Evolutionary conservation across 30 jellyfish, hydroid and myxozoan species (phyloP), one percentile per base, ranked within the genome.

Genomic region (Aurelia aurita): DNA sequence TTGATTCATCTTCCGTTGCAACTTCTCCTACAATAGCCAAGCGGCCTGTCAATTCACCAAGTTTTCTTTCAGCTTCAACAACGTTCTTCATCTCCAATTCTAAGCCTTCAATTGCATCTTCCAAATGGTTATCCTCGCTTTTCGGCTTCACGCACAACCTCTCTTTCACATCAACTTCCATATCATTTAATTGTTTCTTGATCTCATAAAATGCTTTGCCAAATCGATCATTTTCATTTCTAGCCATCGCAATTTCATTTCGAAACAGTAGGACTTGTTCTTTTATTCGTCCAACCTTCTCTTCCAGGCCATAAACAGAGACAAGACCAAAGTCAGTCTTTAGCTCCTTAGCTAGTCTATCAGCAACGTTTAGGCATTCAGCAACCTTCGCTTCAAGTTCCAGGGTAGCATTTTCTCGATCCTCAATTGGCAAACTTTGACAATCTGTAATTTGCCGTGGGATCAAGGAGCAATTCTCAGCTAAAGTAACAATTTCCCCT

Each of bases 171-270:
- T 43, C 57, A 13, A 39, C 34, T 25, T 77, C 79, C 16, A 60
- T 18, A 20, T 16, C 79, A 77, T 35, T 18, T 29, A 61, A 20
- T 5, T 77, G 79, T 20, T 21, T 25, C 35, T 3, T 77, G 28
- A 77, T 31, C 5, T 77, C 79, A 26, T 58, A 1, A 44, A 54
- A 77, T 8, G 88, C 61, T 60, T 59, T 77, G 51, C 69, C 32
- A 44, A 77, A 77, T 49, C 79, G 62, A n/a, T 23, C 47, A 43
- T 46, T 58, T 77, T 77, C 88, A 43, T 46, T 59, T n/a, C 45
- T 77, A 72, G 63, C 63, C n/a, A 53, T 34, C 23, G 19, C 32
- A 3, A 77, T 9, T n/a, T 77, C 88, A 59, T 77, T 55, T n/a
- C 67, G 29, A 4, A 55, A 22, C 67, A 5, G 67, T 16, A 22